Percentiles rank a stretch among this genome's conserved stretches.
These are phyloP conservation scores for Diacarnus erythraeanus DNA, from an alignment of 37 sponge, comb jelly and placozoan genomes.

Conservation along the genomic window DNA sequence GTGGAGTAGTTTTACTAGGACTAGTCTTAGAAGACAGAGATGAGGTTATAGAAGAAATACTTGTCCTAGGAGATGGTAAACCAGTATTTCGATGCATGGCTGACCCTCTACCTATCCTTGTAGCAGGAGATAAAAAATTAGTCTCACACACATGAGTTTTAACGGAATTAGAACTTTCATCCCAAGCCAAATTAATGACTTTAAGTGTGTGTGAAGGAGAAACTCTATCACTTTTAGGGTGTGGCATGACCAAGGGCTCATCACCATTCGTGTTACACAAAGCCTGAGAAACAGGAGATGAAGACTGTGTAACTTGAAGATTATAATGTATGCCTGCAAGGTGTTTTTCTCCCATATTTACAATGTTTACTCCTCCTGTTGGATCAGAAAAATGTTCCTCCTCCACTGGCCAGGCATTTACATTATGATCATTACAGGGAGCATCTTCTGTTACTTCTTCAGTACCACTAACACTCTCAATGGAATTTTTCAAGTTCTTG, in stretches of 20 bases:
- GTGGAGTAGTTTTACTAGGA: neutral
- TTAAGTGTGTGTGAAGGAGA: neutral
- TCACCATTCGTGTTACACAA: no score
- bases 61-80: neutral
- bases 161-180: slow-evolving; percentile 11
- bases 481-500: neutral
- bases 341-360: neutral
- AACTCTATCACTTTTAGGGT: neutral
- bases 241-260: no score
- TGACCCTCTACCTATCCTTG: neutral
- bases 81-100: neutral
- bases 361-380: neutral
- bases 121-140: neutral
- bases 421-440: neutral
- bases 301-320: no score
- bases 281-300: no score
- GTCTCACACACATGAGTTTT: slow-evolving; percentile 2
- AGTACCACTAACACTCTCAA: neutral
- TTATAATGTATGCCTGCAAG: neutral
- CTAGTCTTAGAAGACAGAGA: neutral
- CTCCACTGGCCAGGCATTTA: neutral
- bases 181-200: slow-evolving; percentile 21
- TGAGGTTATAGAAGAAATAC: neutral
- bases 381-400: neutral
- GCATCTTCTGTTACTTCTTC: neutral